Conservation (phyloP, 2,113 vertebrate species). For the Diglossa brunneiventris region DNA sequence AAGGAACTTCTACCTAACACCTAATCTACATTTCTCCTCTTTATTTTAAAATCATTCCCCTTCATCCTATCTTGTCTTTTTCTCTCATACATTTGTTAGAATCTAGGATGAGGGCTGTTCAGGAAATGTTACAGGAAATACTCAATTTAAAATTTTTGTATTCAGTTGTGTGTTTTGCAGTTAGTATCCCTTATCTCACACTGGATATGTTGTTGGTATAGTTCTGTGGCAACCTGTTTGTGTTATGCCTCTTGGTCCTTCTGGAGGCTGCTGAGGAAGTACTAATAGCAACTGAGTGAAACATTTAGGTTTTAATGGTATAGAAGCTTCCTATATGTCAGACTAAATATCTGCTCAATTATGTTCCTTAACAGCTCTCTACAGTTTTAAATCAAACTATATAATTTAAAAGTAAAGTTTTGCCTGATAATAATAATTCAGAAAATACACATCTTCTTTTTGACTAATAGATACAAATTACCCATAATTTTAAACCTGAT, state of each 20-base stretch:
- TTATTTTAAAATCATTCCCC: not conserved
- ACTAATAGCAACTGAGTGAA: not conserved
- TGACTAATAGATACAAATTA: slow-evolving; percentile 66
- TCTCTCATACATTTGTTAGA: not conserved
- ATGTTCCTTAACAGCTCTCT: slow-evolving; percentile 36
- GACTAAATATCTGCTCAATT: slow-evolving; percentile 37
- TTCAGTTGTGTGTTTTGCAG: not conserved
- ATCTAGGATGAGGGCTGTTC: not conserved
- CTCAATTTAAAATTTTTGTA: slow-evolving; percentile 5
- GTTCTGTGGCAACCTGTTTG: not conserved
- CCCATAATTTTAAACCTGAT: slow-evolving; percentile 47
- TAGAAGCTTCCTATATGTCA: not conserved
- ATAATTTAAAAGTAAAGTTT: slow-evolving; percentile 48
- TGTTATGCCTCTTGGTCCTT: not conserved
- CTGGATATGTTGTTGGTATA: not conserved
- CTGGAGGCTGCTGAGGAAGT: slow-evolving; percentile 14
- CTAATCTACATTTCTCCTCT: not conserved
- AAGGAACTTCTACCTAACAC: not conserved
- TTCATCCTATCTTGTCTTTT: not conserved
- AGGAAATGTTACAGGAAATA: not conserved
- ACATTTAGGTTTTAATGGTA: not conserved
- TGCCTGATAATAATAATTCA: slow-evolving; percentile 47
- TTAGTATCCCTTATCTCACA: not conserved
- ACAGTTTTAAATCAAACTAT: slow-evolving; percentile 44
- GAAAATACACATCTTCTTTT: slow-evolving; percentile 47